Evolutionary conservation across 1,140 invertebrate species (phyloP), one percentile per base, ranked within the genome.

Genomic region (Zaprionus africanus): DNA sequence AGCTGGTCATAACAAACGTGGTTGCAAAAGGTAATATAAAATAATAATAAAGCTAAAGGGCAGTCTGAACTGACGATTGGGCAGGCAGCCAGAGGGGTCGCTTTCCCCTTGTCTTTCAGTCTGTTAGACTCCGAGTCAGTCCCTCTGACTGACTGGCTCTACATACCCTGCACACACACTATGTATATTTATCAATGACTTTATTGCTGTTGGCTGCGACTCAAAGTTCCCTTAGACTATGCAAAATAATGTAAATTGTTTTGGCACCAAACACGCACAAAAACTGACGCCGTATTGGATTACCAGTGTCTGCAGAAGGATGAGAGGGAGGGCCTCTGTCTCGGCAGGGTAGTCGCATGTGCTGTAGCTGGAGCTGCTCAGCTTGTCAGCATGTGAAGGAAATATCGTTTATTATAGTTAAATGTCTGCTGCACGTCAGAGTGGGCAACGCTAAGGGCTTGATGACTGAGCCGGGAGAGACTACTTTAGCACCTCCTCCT

Each of bases 321-420:
- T 12, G 3, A 15, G 11, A 13, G 66, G 34, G n/a, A 1, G 31
- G 9, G 31, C 1, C 2, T 7, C 7, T 19, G 15, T 41, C 38
- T 41, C 15, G 38, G 13, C 38, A n/a, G 15, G 15, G 15, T 41
- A n/a, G 15, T 41, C 38, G 15, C 2, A 11, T 34, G 9, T 34
- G 9, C 38, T 41, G 15, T n/a, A n/a, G 15, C 5, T 17, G 9
- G 31, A 53, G 65, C 36, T 31, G 41, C 60, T 59, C 38, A 28
- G 51, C 56, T 66, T 72, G 77, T 79, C 67, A 77, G 77, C 73
- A 65, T 69, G 34, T 82, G 72, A 76, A 82, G 80, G 79, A 82
- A 76, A 73, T 84, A 84, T 84, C 78, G 82, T 84, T 84, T 83
- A 83, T 84, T 80, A 84, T 80, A 84, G 81, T 84, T 84, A 83